These are phyloP conservation scores for Anoplolepis gracilipes DNA, from an alignment of 1,140 invertebrate species.

Conservation along the genomic window DNA sequence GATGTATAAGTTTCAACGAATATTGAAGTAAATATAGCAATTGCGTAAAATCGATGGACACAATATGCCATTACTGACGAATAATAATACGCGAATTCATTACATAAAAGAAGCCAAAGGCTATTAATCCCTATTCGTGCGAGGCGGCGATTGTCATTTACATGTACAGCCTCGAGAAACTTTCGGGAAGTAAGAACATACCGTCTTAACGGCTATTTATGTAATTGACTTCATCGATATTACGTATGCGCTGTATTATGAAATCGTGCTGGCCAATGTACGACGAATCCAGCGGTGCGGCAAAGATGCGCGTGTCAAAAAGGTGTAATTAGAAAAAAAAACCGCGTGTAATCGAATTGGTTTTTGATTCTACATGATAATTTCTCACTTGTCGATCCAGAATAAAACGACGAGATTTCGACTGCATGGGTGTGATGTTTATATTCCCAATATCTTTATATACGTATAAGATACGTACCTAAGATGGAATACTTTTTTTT, in stretches of 20 bases:
- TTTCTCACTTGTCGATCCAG: neutral
- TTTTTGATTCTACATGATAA: neutral
- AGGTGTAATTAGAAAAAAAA: constrained; percentile 11
- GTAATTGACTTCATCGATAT: constrained; percentile 61
- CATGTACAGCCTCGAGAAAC: constrained; percentile 38
- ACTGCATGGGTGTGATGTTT: neutral
- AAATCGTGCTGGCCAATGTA: constrained; percentile 17
- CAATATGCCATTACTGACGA: neutral
- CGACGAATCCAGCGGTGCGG: constrained; percentile 15
- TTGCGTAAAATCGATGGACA: constrained; percentile 9
- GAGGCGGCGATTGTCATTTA: constrained; percentile 23
- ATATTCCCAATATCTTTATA: neutral
- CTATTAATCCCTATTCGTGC: constrained; percentile 29
- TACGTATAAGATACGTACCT: no score
- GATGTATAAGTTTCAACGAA: neutral
- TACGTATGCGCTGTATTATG: constrained; percentile 37
- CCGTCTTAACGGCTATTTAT: constrained; percentile 33
- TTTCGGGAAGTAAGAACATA: constrained; percentile 49
- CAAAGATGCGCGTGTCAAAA: constrained; percentile 13
- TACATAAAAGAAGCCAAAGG: constrained; percentile 43
- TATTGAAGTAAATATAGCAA: neutral
- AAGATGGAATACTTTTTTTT: neutral
- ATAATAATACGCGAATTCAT: constrained; percentile 8
- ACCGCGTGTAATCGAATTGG: neutral
- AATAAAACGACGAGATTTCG: no score